Evolutionary conservation across 2,113 vertebrate species (phyloP).

Genomic region (Solea solea): DNA sequence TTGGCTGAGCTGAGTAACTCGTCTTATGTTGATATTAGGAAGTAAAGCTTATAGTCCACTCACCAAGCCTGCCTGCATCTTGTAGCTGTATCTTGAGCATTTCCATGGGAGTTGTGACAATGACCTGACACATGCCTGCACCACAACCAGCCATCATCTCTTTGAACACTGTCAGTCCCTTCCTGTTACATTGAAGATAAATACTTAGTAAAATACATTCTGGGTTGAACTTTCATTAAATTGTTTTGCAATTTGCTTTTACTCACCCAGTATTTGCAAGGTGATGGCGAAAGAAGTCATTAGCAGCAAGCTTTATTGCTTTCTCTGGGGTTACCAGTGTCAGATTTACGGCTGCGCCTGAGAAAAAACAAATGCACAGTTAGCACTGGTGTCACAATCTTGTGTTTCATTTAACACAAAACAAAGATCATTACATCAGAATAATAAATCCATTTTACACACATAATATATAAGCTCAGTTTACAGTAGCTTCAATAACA

Average conservation of each 20-base stretch:
- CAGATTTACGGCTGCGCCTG: slow-evolving; percentile 85
- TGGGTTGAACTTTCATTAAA: rapidly evolving
- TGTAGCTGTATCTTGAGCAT: slow-evolving; percentile 89
- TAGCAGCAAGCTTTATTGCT: slow-evolving; percentile 85
- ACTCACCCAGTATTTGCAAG: slow-evolving; percentile 82
- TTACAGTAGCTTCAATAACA: slow-evolving; percentile 37
- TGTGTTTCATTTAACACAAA: slow-evolving; percentile 9
- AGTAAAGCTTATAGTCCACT: not conserved
- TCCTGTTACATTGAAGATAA: slow-evolving; percentile 64
- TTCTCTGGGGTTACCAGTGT: slow-evolving; percentile 87
- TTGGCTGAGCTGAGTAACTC: not conserved
- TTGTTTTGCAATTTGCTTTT: rapidly evolving
- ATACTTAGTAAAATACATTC: not conserved
- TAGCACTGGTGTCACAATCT: slow-evolving; percentile 35
- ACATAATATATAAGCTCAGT: slow-evolving; percentile 29
- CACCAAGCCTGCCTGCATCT: slow-evolving; percentile 85
- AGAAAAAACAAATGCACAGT: slow-evolving; percentile 58
- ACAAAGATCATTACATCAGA: slow-evolving; percentile 38
- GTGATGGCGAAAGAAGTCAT: slow-evolving; percentile 83
- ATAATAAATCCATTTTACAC: slow-evolving; percentile 19
- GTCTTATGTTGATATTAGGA: rapidly evolving
- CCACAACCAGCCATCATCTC: slow-evolving; percentile 88
- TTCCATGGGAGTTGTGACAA: slow-evolving; percentile 87
- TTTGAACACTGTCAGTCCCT: slow-evolving; percentile 79
- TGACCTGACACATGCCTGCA: slow-evolving; percentile 85